A percentile compares a stretch with the other conserved stretches of the same genome.
Conservation (phyloP, 1,140 invertebrate species). For the Marisa cornuarietis region DNA sequence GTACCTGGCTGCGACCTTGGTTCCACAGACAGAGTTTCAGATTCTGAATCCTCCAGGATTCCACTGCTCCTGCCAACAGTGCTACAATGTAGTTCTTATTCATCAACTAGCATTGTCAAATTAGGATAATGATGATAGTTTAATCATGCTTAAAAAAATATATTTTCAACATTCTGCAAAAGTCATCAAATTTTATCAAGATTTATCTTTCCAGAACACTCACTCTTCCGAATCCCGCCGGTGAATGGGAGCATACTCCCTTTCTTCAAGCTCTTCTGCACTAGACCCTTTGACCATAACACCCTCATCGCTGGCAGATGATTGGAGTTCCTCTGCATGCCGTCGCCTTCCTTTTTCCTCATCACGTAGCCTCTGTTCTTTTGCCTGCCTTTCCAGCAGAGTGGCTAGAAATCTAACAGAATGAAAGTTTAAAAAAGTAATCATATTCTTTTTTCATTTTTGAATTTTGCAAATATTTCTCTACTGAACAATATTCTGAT, state of each 20-base stretch:
- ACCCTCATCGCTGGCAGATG: conserved; percentile 67
- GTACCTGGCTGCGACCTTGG: conserved; percentile 32
- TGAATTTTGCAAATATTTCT: no score
- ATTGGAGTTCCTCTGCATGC: conserved; percentile 52
- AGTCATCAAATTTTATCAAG: neutral
- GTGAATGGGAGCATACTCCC: conserved; percentile 35
- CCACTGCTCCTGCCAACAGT: conserved; percentile 69
- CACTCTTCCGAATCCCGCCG: conserved; percentile 65
- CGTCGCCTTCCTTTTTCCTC: conserved; percentile 24
- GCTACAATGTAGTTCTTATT: conserved; percentile 7
- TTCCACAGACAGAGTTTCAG: conserved; percentile 55
- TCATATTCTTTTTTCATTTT: no score
- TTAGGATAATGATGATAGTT: neutral
- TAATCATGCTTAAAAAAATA: neutral
- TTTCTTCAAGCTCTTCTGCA: conserved; percentile 70
- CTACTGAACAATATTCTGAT: neutral
- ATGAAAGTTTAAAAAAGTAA: neutral
- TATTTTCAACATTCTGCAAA: neutral
- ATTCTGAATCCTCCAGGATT: conserved; percentile 69
- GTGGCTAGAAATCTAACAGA: conserved; percentile 1
- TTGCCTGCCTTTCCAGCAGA: neutral
- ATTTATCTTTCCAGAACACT: conserved; percentile 16
- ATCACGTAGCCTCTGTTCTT: conserved; percentile 4
- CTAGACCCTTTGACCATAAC: conserved; percentile 70
- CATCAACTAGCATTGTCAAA: neutral